Base-by-base conservation (phyloP, 2,797 vertebrate species). In the Halcyon smyrnensis region DNA sequence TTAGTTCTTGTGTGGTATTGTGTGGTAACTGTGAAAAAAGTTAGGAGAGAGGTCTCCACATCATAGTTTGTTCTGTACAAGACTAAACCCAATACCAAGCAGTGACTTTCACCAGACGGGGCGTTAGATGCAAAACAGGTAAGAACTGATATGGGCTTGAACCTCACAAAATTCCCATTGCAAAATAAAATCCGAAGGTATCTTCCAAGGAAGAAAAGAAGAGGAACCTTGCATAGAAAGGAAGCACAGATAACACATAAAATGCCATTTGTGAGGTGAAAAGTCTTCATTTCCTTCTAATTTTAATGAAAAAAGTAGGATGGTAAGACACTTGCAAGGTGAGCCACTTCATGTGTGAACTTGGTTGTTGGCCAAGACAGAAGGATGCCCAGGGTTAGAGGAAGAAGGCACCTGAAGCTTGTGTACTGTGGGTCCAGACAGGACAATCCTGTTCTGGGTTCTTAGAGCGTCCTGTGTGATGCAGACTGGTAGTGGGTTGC, bases 91-190 rank as follows among this genome's bases (percentile, higher is more conserved):
- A 48, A 0, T 53, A n/a, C n/a, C 37, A 41, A 62, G 69, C 67
- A 68, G 39, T 19, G 62, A 15, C 41, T 68, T 75, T n/a, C 12
- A 11, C 14, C 53, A 50, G 36, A 17, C 69, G 89, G 46, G 30
- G 36, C 50, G 87, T 69, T n/a, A 2, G 28, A 7, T 48, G 30
- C 36, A 45, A 45, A 63, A 34, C 43, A 20, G 50, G 2, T 15
- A 8, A 36, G 19, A 48, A 54, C 17, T 8, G 32, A 4, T 1
- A 7, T 24, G 39, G 50, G 27, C 30, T 69, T 30, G 9, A 59
- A n/a, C 17, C 8, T 27, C 41, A 20, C 7, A 9, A 41, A 43
- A n/a, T 9, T 85, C 36, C 32, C 15, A 20, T 24, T 0, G 0
- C 30, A 30, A 34, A 90, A 25, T 3, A 8, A 24, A 79, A 69